Percentiles rank a stretch among this genome's conserved stretches.
Conservation (phyloP, 2,113 vertebrate species). For the Pogona vitticeps region DNA sequence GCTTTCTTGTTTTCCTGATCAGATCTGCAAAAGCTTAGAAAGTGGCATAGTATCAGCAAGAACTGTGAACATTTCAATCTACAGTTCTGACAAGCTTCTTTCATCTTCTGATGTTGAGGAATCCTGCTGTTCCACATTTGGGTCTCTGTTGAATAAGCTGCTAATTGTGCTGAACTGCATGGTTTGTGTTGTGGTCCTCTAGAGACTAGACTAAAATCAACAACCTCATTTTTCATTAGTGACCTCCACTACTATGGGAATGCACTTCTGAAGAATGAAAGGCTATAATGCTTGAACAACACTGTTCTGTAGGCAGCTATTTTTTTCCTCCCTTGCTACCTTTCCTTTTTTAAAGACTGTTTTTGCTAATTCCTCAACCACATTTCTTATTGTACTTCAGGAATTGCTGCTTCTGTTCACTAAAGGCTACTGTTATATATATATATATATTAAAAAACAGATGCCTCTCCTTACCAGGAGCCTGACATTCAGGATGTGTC, state of each 20-base stretch:
- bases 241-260: slow-evolving; percentile 28
- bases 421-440: neutral
- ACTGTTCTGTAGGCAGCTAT: neutral
- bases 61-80: slow-evolving; percentile 34
- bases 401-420: neutral
- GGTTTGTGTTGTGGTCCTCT: slow-evolving; percentile 11
- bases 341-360: neutral
- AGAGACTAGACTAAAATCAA: slow-evolving; percentile 28
- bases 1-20: slow-evolving; percentile 26
- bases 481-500: neutral
- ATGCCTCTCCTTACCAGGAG: neutral
- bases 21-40: slow-evolving; percentile 4
- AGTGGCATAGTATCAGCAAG: neutral
- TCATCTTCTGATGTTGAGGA: slow-evolving; percentile 1
- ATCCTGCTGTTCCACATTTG: slow-evolving; percentile 25
- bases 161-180: slow-evolving; percentile 5
- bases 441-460: neutral
- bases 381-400: neutral
- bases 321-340: neutral
- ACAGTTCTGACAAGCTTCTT: neutral
- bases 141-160: neutral
- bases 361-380: neutral
- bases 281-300: neutral
- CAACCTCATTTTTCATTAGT: slow-evolving; percentile 40
- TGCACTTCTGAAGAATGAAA: slow-evolving; percentile 30